Conservation (phyloP, 2,113 vertebrate genomes). For the mouse (Mus musculus) region DNA sequence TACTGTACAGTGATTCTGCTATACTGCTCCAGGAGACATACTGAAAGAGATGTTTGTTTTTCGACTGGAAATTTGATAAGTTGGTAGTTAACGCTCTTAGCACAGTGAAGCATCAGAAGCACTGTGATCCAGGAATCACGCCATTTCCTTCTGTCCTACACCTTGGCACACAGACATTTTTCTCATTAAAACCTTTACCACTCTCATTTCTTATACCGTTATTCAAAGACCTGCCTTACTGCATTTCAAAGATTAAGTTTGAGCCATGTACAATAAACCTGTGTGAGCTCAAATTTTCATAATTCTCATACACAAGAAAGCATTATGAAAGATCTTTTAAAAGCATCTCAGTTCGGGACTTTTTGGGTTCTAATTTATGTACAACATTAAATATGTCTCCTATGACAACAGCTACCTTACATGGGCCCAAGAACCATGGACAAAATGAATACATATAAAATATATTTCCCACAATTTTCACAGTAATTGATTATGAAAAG, state of each 20-base stretch:
- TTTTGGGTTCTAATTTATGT: neutral
- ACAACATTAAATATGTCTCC: neutral
- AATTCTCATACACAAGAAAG: neutral
- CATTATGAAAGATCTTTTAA: neutral
- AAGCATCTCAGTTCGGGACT: neutral
- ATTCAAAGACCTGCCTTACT: neutral
- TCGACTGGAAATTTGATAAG: neutral
- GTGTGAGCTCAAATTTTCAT: neutral
- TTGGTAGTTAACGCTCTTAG: neutral
- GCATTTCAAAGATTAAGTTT: neutral
- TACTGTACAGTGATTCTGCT: slow-evolving; percentile 13
- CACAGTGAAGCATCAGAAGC: neutral
- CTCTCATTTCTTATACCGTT: neutral
- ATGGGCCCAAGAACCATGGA: neutral
- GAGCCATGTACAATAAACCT: neutral
- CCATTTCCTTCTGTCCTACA: neutral
- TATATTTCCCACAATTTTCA: neutral
- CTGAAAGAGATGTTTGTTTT: slow-evolving; percentile 26
- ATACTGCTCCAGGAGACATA: neutral
- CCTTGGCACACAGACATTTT: neutral
- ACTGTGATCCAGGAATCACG: neutral
- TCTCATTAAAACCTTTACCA: neutral
- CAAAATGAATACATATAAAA: neutral
- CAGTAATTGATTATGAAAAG: neutral
- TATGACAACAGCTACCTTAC: neutral